Evolutionary conservation across 2,888 invertebrate genomes (phyloP), one percentile per base, ranked within the genome.

Genomic region (Artemia sinica): DNA sequence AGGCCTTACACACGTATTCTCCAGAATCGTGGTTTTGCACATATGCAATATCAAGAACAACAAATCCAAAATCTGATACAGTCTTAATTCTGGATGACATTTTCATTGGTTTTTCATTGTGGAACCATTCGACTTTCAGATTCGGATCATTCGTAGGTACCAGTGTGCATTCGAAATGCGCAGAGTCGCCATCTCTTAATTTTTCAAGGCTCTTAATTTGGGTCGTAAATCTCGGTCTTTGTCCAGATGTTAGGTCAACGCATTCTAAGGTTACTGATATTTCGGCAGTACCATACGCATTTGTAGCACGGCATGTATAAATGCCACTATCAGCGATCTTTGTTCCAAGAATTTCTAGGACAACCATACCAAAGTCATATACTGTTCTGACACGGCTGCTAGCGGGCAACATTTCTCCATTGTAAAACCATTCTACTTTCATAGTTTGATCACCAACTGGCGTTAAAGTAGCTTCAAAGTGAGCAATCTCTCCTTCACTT

Each of bases 311-410:
- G 77, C 92, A 93, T 1, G 88, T 88, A 77, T 91, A 93, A 49
- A 84, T 85, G 65, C 95, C 96, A 49, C 90, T 87, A 78, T 98
- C 97, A 77, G 89, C 87, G 70, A 88, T 88, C 77, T 91, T 92
- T 1, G 92, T 91, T 72, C 95, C 96, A 28, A 92, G 82, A 74
- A 98, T 91, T 81, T 97, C 97, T 65, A 98, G 82, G 65, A 95
- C 91, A 41, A 95, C 94, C 86, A 93, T 94, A 69, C 97, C 97
- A 77, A 98, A 96, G 14, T 96, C 96, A 77, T 95, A 91, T 13
- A 94, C 91, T 12, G 95, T 95, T 76, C 91, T 84, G 71, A 88
- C 87, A 72, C 95, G 85, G 77, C 93, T 92, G 71, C 82, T 82
- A 79, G 72, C 50, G 88, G 71, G 91, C 82, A 81, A 76, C 2